Evolutionary conservation across 2,113 vertebrate species (phyloP).

Genomic region (Mustela lutreola): DNA sequence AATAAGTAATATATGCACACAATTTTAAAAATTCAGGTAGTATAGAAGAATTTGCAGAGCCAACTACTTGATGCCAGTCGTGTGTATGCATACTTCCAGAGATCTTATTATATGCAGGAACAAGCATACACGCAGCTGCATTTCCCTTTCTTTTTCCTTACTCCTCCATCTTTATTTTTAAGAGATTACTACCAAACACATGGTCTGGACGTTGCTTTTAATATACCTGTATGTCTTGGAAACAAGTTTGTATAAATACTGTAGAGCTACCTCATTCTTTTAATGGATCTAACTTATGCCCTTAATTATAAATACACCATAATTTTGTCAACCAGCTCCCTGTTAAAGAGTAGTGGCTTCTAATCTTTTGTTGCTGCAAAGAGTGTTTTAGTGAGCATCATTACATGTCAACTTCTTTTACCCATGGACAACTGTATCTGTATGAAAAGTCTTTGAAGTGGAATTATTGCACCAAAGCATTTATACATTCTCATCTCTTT

Average conservation of each 20-base stretch:
- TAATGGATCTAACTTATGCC: neutral
- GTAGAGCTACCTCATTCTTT: neutral
- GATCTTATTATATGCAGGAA: neutral
- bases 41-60: neutral
- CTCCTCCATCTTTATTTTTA: slow-evolving; percentile 4
- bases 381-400: neutral
- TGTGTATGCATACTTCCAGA: neutral
- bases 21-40: slow-evolving; percentile 5
- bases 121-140: neutral
- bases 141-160: neutral
- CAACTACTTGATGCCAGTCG: neutral
- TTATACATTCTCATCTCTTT: slow-evolving; percentile 23
- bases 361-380: neutral
- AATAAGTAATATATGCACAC: neutral
- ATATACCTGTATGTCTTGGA: neutral
- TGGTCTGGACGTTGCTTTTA: neutral
- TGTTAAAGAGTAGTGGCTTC: neutral
- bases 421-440: neutral
- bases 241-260: slow-evolving; percentile 21
- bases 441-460: neutral
- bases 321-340: neutral
- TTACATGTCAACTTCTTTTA: neutral
- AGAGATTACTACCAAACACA: neutral
- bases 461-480: neutral
- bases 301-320: neutral